Conservation (phyloP, 2,888 invertebrate species). For the Phengaris alcon region DNA sequence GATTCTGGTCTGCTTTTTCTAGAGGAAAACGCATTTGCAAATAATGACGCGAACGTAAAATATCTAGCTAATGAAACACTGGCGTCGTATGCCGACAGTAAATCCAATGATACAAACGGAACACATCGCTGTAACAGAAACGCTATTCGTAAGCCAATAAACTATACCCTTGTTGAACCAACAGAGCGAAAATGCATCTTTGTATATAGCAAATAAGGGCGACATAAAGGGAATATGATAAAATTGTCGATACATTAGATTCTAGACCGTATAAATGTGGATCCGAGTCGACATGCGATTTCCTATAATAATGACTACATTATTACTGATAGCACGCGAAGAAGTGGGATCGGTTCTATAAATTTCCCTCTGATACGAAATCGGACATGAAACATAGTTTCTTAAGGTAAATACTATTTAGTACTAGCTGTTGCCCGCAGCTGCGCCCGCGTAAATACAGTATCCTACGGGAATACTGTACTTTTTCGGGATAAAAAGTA, state of each 20-base stretch:
- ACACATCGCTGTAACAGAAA: conserved; percentile 23
- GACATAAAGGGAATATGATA: background rate
- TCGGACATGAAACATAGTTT: background rate
- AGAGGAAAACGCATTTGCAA: background rate
- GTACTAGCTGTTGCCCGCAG: no score
- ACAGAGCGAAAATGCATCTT: background rate
- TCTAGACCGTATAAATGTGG: conserved; percentile 20
- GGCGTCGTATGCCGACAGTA: conserved; percentile 16
- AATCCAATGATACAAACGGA: conserved; percentile 28
- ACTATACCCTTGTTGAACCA: background rate
- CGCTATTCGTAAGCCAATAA: conserved; percentile 22
- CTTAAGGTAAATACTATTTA: conserved; percentile 1
- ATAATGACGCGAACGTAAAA: background rate
- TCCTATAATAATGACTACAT: conserved; percentile 14
- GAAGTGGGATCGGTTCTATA: background rate
- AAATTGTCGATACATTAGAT: conserved; percentile 17
- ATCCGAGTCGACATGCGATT: conserved; percentile 20
- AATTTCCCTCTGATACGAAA: conserved; percentile 1
- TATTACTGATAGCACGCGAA: conserved; percentile 5
- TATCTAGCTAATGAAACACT: conserved; percentile 26
- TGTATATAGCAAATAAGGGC: background rate
- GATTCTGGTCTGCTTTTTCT: background rate
- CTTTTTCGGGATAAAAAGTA: no score
- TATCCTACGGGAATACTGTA: no score
- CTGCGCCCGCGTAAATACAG: no score